phyloP scores from a whole-genome alignment of 2,888 invertebrate genomes.

The Parelbella ahira region DNA sequence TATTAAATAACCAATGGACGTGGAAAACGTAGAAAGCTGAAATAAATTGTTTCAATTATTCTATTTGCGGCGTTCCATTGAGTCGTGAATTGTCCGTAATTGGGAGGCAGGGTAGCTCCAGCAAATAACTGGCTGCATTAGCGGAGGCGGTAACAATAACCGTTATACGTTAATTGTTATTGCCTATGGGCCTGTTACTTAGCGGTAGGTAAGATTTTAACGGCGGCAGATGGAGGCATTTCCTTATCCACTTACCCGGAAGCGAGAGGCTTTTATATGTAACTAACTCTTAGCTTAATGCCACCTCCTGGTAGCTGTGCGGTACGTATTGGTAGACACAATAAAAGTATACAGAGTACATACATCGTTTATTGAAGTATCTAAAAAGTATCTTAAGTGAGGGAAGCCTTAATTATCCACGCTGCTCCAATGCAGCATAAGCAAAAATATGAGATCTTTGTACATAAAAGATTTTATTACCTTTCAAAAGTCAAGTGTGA shows the following conservation, averaged over 20 bases:
- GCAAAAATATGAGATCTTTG: too few relatives aligned
- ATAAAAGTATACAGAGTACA: too few relatives aligned
- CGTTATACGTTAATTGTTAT: slow-evolving; percentile 69
- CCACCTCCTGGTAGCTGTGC: too few relatives aligned
- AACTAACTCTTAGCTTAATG: too few relatives aligned
- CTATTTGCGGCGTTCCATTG: slow-evolving; percentile 24
- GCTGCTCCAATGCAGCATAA: too few relatives aligned
- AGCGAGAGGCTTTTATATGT: slow-evolving; percentile 25
- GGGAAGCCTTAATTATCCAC: too few relatives aligned
- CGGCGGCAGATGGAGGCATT: slow-evolving; percentile 34
- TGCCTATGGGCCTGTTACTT: slow-evolving; percentile 41
- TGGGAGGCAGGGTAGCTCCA: slow-evolving; percentile 30
- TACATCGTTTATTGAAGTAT: too few relatives aligned
- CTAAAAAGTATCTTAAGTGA: too few relatives aligned
- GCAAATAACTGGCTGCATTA: slow-evolving; percentile 60
- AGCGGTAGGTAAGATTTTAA: slow-evolving; percentile 35
- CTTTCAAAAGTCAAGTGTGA: too few relatives aligned
- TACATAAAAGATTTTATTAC: too few relatives aligned
- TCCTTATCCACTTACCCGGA: slow-evolving; percentile 34
- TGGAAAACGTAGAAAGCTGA: slow-evolving; percentile 12
- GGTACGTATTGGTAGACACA: too few relatives aligned
- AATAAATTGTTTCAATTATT: slow-evolving; percentile 29
- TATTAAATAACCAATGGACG: too few relatives aligned
- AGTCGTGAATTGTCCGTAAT: slow-evolving; percentile 32
- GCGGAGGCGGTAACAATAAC: slow-evolving; percentile 59